Evolutionary conservation across 2,113 vertebrate species (phyloP).

Genomic region (Jaculus jaculus): DNA sequence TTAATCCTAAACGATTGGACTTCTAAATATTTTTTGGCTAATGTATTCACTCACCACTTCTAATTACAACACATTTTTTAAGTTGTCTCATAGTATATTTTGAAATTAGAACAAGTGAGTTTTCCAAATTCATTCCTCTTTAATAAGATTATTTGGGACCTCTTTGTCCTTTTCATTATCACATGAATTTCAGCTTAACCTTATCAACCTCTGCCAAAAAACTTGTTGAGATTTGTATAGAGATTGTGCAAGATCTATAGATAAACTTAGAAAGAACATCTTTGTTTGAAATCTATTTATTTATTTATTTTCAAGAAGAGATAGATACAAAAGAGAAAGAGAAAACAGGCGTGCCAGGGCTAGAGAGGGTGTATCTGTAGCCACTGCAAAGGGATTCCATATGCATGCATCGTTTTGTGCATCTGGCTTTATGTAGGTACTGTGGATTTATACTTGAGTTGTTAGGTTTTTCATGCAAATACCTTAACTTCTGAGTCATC

Average conservation of each 20-base stretch:
- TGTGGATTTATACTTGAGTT: no score
- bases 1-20: neutral
- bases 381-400: no score
- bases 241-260: constrained; percentile 15
- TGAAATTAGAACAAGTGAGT: neutral
- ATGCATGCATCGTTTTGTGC: no score
- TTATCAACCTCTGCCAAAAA: neutral
- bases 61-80: neutral
- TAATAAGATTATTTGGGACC: constrained; percentile 11
- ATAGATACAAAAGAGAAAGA: no score
- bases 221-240: constrained; percentile 7
- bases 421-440: no score
- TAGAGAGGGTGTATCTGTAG: no score
- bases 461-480: no score
- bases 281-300: no score
- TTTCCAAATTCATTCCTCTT: neutral
- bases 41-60: neutral
- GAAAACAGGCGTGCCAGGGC: no score
- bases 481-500: no score
- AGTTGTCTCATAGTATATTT: neutral
- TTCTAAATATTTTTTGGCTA: neutral
- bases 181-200: neutral
- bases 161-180: constrained; percentile 16
- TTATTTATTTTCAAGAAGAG: no score
- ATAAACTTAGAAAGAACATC: neutral